These are phyloP conservation scores for Lamprotornis superbus DNA, from an alignment of 2,113 vertebrate genomes.

Conservation along the genomic window DNA sequence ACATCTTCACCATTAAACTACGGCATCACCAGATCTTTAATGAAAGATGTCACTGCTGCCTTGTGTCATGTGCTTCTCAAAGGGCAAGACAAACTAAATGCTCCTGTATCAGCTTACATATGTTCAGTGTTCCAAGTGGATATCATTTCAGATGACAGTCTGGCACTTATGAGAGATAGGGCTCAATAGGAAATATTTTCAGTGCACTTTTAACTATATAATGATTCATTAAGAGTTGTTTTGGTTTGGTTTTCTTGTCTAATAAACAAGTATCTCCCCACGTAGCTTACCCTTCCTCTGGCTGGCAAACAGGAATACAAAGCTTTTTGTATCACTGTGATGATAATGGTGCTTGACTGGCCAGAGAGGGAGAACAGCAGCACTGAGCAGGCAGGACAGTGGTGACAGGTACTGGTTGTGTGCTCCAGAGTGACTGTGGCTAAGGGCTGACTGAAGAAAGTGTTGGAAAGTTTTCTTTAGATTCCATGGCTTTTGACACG, in stretches of 20 bases:
- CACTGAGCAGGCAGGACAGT: neutral
- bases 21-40: neutral
- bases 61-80: conserved; percentile 47
- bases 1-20: neutral
- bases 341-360: neutral
- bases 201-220: conserved; percentile 50
- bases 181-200: conserved; percentile 3
- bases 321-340: neutral
- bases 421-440: neutral
- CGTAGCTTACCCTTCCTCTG: neutral
- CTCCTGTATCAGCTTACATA: neutral
- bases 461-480: neutral
- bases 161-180: neutral
- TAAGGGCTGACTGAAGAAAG: neutral
- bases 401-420: neutral
- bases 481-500: neutral
- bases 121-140: conserved; percentile 34
- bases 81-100: neutral
- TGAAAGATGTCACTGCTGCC: neutral
- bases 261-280: conserved; percentile 16
- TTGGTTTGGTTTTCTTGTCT: conserved; percentile 35
- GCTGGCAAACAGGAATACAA: neutral
- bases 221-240: neutral
- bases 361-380: neutral
- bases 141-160: neutral